Percentiles rank a stretch among this genome's conserved stretches.
Conservation (phyloP, 2,888 invertebrate genomes). For the Trissolcus japonicus region DNA sequence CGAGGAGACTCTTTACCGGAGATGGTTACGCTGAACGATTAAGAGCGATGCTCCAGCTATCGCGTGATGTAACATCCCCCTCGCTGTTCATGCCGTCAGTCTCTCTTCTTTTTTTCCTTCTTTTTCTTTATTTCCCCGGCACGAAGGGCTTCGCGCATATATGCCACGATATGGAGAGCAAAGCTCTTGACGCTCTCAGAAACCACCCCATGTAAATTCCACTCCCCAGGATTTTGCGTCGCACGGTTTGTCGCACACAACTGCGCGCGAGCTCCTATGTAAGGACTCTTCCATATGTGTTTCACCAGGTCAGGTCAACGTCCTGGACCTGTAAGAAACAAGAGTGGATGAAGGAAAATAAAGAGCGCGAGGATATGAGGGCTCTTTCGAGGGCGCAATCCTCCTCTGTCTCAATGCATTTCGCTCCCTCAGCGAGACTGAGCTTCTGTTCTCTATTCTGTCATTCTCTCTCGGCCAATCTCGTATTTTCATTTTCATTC, state of each 20-base stretch:
- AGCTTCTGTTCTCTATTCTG: conserved; percentile 60
- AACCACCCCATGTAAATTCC: conserved; percentile 66
- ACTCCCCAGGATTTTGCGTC: conserved; percentile 68
- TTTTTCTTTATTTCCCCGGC: conserved; percentile 43
- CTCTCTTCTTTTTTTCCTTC: conserved; percentile 40
- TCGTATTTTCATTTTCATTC: conserved; percentile 26
- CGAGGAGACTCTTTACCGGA: conserved; percentile 19
- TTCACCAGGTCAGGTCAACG: conserved; percentile 77
- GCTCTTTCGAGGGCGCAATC: conserved; percentile 62
- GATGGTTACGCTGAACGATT: conserved; percentile 49
- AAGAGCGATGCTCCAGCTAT: conserved; percentile 37
- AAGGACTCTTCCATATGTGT: conserved; percentile 73
- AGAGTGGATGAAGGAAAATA: conserved; percentile 38
- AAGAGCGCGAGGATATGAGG: conserved; percentile 35
- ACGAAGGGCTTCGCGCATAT: conserved; percentile 23
- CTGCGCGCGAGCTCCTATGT: conserved; percentile 62
- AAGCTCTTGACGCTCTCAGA: conserved; percentile 59
- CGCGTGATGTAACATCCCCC: conserved; percentile 32
- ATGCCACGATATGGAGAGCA: conserved; percentile 42
- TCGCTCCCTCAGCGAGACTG: conserved; percentile 39
- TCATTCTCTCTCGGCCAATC: conserved; percentile 51
- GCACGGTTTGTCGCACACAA: conserved; percentile 62
- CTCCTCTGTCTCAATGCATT: conserved; percentile 68
- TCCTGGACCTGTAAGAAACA: conserved; percentile 66
- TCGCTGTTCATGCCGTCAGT: conserved; percentile 17